Evolutionary conservation across 2,797 vertebrate genomes (phyloP), one percentile per base, ranked within the genome.

Genomic region (Centropyge bicolor): DNA sequence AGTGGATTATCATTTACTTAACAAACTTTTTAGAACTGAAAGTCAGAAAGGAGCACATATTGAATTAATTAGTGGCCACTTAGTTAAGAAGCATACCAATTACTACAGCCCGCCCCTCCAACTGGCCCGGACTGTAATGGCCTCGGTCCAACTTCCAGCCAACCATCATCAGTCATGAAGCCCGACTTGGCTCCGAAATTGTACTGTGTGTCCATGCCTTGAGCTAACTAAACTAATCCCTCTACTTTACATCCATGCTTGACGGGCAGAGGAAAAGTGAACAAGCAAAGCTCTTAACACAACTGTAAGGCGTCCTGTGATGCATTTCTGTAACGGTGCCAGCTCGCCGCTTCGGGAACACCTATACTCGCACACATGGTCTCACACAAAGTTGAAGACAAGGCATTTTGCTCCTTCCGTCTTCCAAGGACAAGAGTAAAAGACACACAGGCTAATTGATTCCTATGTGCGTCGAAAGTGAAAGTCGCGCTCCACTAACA

Each of bases 391-490:
- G 35, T 41, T 74, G 43, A 70, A 86, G 55, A 74, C 66, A 0
- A 70, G 11, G 11, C 56, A 9, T 46, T 61, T 43, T 46, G 70
- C 22, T 73, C 66, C 69, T 61, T 66, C 6, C 5, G 2, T 71
- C 69, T 82, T 63, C 46, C 62, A 83, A 78, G 70, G 80, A 82
- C 71, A 74, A 63, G 63, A 88, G 80, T 78, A 35, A 81, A 80
- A 72, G n/a, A 82, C 65, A 84, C 38, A 76, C 60, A 63, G 40
- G 35, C 84, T 85, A 90, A 93, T 84, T 86, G 88, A 90, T 92
- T 90, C 89, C 76, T 79, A 63, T 74, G 73, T 35, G 22, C 19
- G 3, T 81, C 82, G 76, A 70, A 87, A 83, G 86, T 72, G 81
- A 85, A 85, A 77, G 85, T 83, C 59, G 61, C 27, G 70, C 83